Percentiles rank a stretch among this genome's conserved stretches.
phyloP scores from a whole-genome alignment of 2,888 invertebrate genomes.

The Gerris lacustris region DNA sequence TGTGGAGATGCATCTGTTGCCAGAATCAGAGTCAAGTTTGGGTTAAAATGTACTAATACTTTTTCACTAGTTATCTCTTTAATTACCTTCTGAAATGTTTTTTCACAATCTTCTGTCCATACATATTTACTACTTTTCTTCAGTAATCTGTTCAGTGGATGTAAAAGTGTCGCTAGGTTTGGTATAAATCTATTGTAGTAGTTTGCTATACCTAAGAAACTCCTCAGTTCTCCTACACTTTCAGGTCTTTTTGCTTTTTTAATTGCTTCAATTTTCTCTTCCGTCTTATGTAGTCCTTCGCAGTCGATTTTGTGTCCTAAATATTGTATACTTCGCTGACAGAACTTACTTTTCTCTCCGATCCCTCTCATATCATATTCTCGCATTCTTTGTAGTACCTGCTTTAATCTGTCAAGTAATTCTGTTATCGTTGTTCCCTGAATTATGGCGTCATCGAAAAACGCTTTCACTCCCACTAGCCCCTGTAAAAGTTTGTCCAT shows the following conservation, averaged over 20 bases:
- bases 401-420: neutral
- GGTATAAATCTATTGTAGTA: conserved; percentile 13
- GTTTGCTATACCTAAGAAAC: conserved; percentile 10
- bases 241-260: conserved; percentile 5
- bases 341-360: conserved; percentile 20
- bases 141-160: conserved; percentile 31
- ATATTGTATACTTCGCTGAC: conserved; percentile 16
- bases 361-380: neutral
- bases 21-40: conserved; percentile 29
- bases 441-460: conserved; percentile 16
- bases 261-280: conserved; percentile 15
- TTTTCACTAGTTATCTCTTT: conserved; percentile 25
- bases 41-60: conserved; percentile 29
- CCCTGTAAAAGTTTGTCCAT: conserved; percentile 32
- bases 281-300: conserved; percentile 17
- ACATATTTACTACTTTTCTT: conserved; percentile 19
- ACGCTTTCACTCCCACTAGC: conserved; percentile 12
- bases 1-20: conserved; percentile 34
- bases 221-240: conserved; percentile 14
- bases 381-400: neutral
- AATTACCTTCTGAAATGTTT: conserved; percentile 26
- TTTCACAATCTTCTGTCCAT: conserved; percentile 23
- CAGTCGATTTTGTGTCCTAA: conserved; percentile 19
- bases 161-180: conserved; percentile 16
- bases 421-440: conserved; percentile 11